Evolutionary conservation across 2,113 vertebrate genomes (phyloP), one percentile per base, ranked within the genome.

Genomic region (Oenanthe oenanthe): DNA sequence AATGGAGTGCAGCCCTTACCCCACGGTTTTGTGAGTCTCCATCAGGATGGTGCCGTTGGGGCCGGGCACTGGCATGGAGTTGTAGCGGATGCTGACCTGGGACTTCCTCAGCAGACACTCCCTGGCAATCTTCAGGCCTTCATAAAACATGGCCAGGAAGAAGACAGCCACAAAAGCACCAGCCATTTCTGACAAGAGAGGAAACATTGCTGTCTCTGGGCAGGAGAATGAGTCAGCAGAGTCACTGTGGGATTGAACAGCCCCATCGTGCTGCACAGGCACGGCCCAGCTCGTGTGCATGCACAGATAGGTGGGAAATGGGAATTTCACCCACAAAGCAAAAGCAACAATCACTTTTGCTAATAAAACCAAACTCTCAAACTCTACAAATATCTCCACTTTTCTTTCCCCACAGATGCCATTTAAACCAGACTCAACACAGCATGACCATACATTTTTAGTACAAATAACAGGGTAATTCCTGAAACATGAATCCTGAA

Each of bases 11-110:
- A 56, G 10, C 34, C 92, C 99, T 97, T 98, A 99, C 99, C 99
- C 99, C 4, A 99, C 99, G 0, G 99, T 99, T 98, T 99, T 99
- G 98, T 99, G 99, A 0, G 99, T 99, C 97, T 99, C 99, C 99
- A 99, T 99, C 65, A 99, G 94, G 53, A 99, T 98, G 19, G 99
- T 99, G 73, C 99, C 99, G 2, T 99, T 99, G 51, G 98, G 95
- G 42, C 99, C 99, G 0, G 99, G 99, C 38, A 99, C 98, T 7
- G 99, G 99, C 99, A 99, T 99, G 91, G 99, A 99, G 97, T 99
- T 99, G 96, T 99, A 99, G 82, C 99, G 99, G 75, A 99, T 99
- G 96, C 98, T 99, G 96, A 99, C 99, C 92, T 99, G 99, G 65
- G 99, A 99, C 93, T 99, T 99, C 2, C 99, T 98, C 63, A 99